A percentile compares a stretch with the other conserved stretches of the same genome.
These are phyloP conservation scores for Protonibea diacanthus DNA, from an alignment of 2,797 vertebrate genomes.

Conservation along the genomic window DNA sequence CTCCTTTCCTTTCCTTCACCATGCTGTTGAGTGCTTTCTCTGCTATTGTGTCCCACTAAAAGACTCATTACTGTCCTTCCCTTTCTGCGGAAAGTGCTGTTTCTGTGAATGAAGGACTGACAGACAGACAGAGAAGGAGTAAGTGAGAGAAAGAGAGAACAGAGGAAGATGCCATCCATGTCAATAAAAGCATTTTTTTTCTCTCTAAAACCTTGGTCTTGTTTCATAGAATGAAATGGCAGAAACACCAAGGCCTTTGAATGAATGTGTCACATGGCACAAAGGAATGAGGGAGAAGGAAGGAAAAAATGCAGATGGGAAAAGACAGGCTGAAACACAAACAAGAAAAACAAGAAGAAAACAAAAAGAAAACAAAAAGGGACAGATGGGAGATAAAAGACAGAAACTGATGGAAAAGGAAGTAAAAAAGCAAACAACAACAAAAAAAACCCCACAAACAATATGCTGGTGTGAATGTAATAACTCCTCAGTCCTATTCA, in stretches of 20 bases:
- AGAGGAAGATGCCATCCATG: constrained; percentile 42
- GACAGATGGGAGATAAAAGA: background rate
- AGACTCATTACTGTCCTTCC: constrained; percentile 79
- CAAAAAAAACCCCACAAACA: background rate
- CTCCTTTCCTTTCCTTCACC: constrained; percentile 63
- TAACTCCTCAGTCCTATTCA: background rate
- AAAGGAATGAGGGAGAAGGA: constrained; percentile 5
- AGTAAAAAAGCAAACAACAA: background rate
- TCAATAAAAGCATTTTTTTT: constrained; percentile 61
- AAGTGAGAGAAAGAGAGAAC: constrained; percentile 29
- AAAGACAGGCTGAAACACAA: background rate
- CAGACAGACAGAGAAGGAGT: constrained; percentile 20
- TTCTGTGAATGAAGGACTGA: constrained; percentile 71
- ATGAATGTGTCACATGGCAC: constrained; percentile 24
- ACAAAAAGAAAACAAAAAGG: background rate
- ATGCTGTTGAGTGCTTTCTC: constrained; percentile 74
- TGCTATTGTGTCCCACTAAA: constrained; percentile 78
- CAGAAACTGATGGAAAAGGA: background rate
- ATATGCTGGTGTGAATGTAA: no score
- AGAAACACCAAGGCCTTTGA: constrained; percentile 48
- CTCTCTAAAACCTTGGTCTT: constrained; percentile 43
- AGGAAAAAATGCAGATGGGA: background rate
- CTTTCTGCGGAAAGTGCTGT: constrained; percentile 64
- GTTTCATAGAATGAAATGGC: constrained; percentile 49
- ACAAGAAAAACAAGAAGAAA: no score